phyloP scores from a whole-genome alignment of 2,888 invertebrate genomes.

The Euplexia lucipara region DNA sequence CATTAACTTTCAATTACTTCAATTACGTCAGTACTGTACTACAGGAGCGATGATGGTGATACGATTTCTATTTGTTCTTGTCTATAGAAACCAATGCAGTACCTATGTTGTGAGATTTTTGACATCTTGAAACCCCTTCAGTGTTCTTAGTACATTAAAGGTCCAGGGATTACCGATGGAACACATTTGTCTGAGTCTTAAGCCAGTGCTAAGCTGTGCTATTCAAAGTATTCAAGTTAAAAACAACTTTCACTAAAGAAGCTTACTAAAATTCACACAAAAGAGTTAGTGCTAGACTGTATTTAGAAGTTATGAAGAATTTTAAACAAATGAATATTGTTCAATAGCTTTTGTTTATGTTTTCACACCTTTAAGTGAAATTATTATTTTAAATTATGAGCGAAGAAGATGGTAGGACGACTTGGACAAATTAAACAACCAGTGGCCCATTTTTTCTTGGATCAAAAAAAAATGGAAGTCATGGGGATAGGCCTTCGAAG shows the following conservation, averaged over 20 bases:
- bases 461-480: no score
- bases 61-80: background rate
- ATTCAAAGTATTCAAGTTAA: background rate
- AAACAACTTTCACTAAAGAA: background rate
- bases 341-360: conserved; percentile 4
- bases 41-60: no score
- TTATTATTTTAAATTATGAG: background rate
- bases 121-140: background rate
- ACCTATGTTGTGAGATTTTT: background rate
- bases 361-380: conserved; percentile 1
- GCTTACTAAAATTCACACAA: conserved; percentile 4
- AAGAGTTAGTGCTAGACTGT: background rate
- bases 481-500: no score
- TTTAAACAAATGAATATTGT: conserved; percentile 19
- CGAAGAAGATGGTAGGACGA: no score
- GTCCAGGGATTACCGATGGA: background rate
- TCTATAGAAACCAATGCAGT: background rate
- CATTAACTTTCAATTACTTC: no score
- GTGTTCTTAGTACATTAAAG: background rate
- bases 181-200: no score
- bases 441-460: no score
- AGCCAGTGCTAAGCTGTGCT: background rate
- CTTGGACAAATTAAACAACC: no score
- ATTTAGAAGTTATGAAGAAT: conserved; percentile 17
- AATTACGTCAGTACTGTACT: no score